Evolutionary conservation across 1,140 invertebrate species (phyloP).

Genomic region (Helicoverpa armigera): DNA sequence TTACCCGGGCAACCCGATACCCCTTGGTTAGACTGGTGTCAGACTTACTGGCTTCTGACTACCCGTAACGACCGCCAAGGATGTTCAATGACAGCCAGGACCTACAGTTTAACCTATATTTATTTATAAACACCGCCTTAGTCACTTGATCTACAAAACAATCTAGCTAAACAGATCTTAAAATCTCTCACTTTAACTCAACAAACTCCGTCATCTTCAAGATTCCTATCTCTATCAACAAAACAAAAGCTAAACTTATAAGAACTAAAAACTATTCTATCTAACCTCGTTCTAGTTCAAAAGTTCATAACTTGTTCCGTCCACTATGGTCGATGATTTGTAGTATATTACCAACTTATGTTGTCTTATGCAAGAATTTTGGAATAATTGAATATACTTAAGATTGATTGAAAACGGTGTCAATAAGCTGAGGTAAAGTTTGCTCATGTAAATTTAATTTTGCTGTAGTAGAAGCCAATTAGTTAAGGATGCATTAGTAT

Average conservation of each 20-base stretch:
- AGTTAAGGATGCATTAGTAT: too few species aligned
- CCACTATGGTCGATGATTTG: slow-evolving; percentile 38
- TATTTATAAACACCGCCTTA: too few species aligned
- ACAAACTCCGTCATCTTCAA: background rate
- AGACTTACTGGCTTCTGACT: too few species aligned
- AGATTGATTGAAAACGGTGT: background rate
- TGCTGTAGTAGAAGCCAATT: background rate
- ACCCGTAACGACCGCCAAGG: too few species aligned
- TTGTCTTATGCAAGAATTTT: slow-evolving; percentile 21
- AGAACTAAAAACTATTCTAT: background rate
- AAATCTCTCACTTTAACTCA: too few species aligned
- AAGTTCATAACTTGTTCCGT: slow-evolving; percentile 37
- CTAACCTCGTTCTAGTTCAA: background rate
- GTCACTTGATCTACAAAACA: too few species aligned
- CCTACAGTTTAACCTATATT: too few species aligned
- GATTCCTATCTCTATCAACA: background rate
- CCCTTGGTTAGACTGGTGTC: too few species aligned
- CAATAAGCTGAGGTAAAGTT: background rate
- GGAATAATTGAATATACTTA: background rate
- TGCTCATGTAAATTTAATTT: background rate
- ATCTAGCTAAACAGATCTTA: too few species aligned
- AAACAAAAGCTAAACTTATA: background rate
- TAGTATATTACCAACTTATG: slow-evolving; percentile 9
- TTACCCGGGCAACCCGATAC: too few species aligned
- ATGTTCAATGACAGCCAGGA: too few species aligned